Evolutionary conservation across 2,113 vertebrate species (phyloP), one percentile per base, ranked within the genome.

Genomic region (Struthio camelus): DNA sequence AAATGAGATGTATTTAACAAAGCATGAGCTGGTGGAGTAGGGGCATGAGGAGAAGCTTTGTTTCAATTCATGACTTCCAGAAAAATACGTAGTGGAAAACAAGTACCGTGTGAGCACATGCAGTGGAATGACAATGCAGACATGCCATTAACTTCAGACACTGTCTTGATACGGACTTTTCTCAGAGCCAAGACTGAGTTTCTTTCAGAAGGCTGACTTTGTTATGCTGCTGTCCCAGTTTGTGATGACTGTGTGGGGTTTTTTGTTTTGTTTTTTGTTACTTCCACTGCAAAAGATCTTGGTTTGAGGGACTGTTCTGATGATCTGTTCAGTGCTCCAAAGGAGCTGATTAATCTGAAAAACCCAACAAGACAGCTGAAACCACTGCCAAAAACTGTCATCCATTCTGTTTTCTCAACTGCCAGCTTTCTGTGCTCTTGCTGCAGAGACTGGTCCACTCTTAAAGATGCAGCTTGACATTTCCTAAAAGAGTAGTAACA

Each of bases 341-440:
- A 92, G 96, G 81, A 89, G 94, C 93, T 97, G 97, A 97, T 95
- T 97, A 96, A 97, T 96, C 96, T 97, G 97, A 97, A 96, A 97
- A 97, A 97, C 96, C 94, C 94, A 96, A 96, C 91, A 90, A 96
- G 97, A 97, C 97, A 97, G 97, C 95, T 96, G 95, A 96, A 97
- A 90, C 88, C 1, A 16, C 96, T 97, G 97, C 97, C 97, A 97
- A 97, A 96, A 97, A 94, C 82, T 95, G 94, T 97, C 97, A 94
- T 96, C 90, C 93, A 15, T 80, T 94, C 80, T 95, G 88, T 87
- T 92, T 87, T 96, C 95, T 95, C 94, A 51, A 96, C 96, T 96
- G 97, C 97, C 97, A 97, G 96, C 89, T 95, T 53, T 95, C 89
- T 77, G 61, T 66, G 84, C 81, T 46, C 84, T 36, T 27, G 77